These are phyloP conservation scores for Hydrozoanthus tunicans DNA, from an alignment of 64 coral and sea anemone species.

Conservation along the genomic window DNA sequence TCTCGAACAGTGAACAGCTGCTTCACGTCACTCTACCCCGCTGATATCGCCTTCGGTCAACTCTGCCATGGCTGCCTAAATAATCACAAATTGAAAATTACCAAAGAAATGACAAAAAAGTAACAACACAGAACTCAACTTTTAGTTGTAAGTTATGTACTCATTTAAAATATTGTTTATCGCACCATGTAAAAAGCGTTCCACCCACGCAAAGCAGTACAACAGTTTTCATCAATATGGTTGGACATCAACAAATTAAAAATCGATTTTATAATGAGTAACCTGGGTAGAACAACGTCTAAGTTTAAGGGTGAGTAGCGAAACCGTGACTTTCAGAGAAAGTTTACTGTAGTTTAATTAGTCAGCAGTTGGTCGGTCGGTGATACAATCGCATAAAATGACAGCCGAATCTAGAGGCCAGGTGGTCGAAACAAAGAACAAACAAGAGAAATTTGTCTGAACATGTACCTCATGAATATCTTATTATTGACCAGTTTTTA, in stretches of 20 bases:
- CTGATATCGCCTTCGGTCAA: neutral
- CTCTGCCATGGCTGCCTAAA: neutral
- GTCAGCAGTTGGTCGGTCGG: neutral
- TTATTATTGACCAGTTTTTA: neutral
- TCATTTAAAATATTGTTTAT: no score
- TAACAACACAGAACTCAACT: neutral
- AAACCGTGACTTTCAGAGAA: neutral
- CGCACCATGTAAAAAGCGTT: no score
- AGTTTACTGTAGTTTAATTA: neutral
- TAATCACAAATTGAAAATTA: neutral
- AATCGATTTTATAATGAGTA: neutral
- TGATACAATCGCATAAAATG: slow-evolving; percentile 1
- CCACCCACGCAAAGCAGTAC: no score
- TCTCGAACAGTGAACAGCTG: neutral
- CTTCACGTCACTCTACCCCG: neutral
- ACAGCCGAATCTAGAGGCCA: neutral
- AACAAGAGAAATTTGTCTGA: neutral
- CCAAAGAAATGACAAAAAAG: neutral
- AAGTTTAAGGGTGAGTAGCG: no score
- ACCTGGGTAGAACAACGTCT: neutral
- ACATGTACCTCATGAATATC: neutral
- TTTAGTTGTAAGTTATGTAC: neutral
- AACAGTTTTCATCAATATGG: neutral
- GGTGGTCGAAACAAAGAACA: slow-evolving; percentile 19
- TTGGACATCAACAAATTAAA: neutral